Base-by-base conservation (phyloP, 2,888 invertebrate genomes). In the Neoitamus cyanurus region DNA sequence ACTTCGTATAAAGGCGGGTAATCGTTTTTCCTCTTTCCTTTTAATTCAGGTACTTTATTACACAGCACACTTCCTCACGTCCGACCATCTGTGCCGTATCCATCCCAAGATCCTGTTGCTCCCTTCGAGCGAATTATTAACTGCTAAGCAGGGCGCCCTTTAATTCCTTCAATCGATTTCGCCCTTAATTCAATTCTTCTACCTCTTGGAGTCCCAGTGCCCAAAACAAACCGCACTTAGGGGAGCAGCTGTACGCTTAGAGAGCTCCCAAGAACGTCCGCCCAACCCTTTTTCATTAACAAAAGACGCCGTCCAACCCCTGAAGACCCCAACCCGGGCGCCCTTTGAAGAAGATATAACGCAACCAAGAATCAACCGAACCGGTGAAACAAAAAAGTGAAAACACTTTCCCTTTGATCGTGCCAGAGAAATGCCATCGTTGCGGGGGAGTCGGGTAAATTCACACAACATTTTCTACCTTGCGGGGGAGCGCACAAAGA, bases 391-490 rank as follows among this genome's bases (percentile, higher is more conserved):
- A 70, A 83, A 83, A 83, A 73, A 83, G 46, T 37, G 58, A 48
- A 46, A 42, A 72, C 70, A 83, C 72, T 83, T 83, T 72, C 48
- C 46, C 83, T 83, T 83, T 83, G 83, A 83, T 83, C 72, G 72
- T 48, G 25, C 30, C 82, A 36, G 68, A 36, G 82, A 82, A 82
- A 69, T 82, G 69, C 69, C 15, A 20, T 36, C 68, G 69, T 70
- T 73, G 30, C 20, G 46, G 30, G 42, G 37, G 46, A 48, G 30
- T 83, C 72, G 72, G 31, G 83, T 25, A 83, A 83, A 73, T 83
- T 83, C 70, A 83, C 83, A 46, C 83, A 83, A 83, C 37, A 83
- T 83, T 78, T 83, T 83, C 46, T 83, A 83, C 83, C 83, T 72
- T 70, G 69, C 69, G 72, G 72, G 70, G 46, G 30, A 20, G 25